Base-by-base conservation (phyloP, 1,140 invertebrate species). In the Drosophila santomea region DNA sequence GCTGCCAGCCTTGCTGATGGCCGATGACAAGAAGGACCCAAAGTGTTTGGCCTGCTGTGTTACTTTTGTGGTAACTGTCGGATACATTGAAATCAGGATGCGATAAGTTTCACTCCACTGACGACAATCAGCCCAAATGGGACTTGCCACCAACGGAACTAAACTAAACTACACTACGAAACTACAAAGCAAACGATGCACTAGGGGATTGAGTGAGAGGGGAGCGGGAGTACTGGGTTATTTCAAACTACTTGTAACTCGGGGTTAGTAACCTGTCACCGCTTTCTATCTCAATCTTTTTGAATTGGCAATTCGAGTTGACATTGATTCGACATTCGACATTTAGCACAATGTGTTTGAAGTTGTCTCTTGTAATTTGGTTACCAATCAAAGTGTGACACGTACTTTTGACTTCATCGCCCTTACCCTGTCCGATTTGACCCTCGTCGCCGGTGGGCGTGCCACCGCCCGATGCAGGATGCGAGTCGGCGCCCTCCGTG, bases 21-120 rank as follows among this genome's bases (percentile, higher is more conserved):
- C 97, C 77, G 96, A 97, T 93, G 97, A 98, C 66, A 98, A 94
- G 93, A 98, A 98, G 92, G 95, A 98, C 78, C 98, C 98, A 92
- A 98, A 96, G 90, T 94, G 97, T 94, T 97, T 98, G 92, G 97
- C 97, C 32, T 97, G 96, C 74, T 97, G 97, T 72, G 98, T 94
- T 54, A 97, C 97, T 94, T 98, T 98, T 78, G 96, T 97, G 74
- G 97, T 97, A 89, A 97, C 97, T 96, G 74, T 80, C 50, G 44
- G 52, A 56, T 14, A 15, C 17, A 58, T 35, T 73, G 3, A 54
- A 61, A 47, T 44, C 48, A 39, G n/a, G 1, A 41, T 25, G 17
- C 60, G 7, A 50, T 74, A 45, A 47, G 3, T 3, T 39, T 17
- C 11, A 20, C 6, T 32, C 2, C 20, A 48, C 32, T 14, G 36